Conservation (phyloP, 2,113 vertebrate species). For the Trinectes maculatus region DNA sequence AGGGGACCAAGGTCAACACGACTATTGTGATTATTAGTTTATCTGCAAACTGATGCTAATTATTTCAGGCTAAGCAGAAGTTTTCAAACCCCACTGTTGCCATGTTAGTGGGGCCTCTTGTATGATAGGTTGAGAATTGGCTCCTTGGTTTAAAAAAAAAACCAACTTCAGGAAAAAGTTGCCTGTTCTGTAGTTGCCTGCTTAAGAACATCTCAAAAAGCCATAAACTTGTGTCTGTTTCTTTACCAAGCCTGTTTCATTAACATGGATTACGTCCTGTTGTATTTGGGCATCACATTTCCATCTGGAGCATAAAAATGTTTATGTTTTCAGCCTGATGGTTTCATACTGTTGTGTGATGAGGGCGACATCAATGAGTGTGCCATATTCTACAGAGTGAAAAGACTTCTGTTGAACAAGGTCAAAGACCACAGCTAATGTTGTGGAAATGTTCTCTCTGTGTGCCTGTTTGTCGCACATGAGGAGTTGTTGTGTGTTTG, state of each 20-base stretch:
- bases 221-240: background rate
- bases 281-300: too few relatives aligned
- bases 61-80: background rate
- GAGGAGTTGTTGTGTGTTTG: too few relatives aligned
- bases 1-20: background rate
- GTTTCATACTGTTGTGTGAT: too few relatives aligned
- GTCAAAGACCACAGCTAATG: too few relatives aligned
- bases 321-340: too few relatives aligned
- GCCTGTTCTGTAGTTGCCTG: background rate
- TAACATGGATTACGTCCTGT: too few relatives aligned
- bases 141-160: constrained; percentile 2
- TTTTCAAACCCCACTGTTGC: background rate
- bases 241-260: background rate
- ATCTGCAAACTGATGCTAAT: background rate
- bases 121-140: background rate
- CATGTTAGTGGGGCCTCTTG: background rate
- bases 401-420: too few relatives aligned
- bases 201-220: background rate
- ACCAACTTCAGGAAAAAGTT: background rate
- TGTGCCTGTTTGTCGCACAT: too few relatives aligned
- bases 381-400: too few relatives aligned
- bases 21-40: constrained; percentile 7
- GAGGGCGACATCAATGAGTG: too few relatives aligned
- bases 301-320: too few relatives aligned
- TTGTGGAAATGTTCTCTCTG: too few relatives aligned